Conservation (phyloP, 2,797 vertebrate genomes). For the Discoglossus pictus region DNA sequence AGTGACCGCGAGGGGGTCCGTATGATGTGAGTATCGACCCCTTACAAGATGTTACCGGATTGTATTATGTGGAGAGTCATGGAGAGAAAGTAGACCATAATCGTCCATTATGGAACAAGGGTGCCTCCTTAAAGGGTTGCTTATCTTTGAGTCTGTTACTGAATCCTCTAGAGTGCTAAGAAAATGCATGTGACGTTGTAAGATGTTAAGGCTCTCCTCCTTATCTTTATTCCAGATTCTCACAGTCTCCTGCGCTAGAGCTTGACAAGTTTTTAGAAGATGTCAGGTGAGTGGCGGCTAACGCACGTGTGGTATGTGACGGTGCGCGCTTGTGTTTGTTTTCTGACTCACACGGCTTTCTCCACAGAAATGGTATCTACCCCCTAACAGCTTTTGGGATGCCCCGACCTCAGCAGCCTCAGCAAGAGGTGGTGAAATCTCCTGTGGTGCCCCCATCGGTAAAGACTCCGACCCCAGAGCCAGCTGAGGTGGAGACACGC, state of each 20-base stretch:
- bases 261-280: conserved; percentile 98
- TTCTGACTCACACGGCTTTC: conserved; percentile 6
- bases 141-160: too few relatives aligned
- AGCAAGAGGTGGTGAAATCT: conserved; percentile 92
- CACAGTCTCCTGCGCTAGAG: conserved; percentile 93
- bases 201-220: background rate
- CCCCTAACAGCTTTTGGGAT: conserved; percentile 95
- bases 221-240: conserved; percentile 74
- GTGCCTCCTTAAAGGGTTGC: too few relatives aligned
- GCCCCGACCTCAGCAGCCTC: conserved; percentile 89
- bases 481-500: conserved; percentile 92
- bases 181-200: too few relatives aligned
- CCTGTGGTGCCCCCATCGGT: conserved; percentile 92
- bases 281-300: conserved; percentile 77
- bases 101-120: too few relatives aligned
- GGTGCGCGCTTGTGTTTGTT: background rate
- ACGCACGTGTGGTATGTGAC: background rate
- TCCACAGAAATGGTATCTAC: conserved; percentile 91
- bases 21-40: conserved; percentile 89
- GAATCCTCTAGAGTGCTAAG: too few relatives aligned
- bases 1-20: conserved; percentile 81
- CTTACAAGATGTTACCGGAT: too few relatives aligned
- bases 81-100: too few relatives aligned
- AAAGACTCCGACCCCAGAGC: conserved; percentile 94
- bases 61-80: too few relatives aligned